Evolutionary conservation across 2,888 invertebrate genomes (phyloP).

Genomic region (Lasioglossum villosulum): DNA sequence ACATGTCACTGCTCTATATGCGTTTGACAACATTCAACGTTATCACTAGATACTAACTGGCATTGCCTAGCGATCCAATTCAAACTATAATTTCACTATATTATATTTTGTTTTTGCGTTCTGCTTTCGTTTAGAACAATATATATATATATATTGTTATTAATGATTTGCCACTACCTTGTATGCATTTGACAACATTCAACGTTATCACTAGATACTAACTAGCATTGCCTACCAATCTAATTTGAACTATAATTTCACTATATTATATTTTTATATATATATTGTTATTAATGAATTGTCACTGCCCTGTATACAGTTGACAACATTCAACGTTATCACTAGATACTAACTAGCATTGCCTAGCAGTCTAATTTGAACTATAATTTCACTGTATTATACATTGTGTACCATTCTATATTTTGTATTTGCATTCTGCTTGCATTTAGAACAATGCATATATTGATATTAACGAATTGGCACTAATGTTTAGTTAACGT

Average conservation of each 20-base stretch:
- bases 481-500: constrained; percentile 1
- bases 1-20: not conserved
- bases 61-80: not conserved
- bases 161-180: not conserved
- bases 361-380: not conserved
- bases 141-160: not conserved
- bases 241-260: not conserved
- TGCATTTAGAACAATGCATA: not conserved
- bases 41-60: not conserved
- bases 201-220: not conserved
- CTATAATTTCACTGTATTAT: not conserved
- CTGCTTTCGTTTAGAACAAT: constrained; percentile 2
- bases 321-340: not conserved
- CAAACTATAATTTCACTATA: not conserved
- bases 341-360: not conserved
- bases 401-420: not conserved
- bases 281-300: not conserved
- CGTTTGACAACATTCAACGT: not conserved
- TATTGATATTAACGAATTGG: not conserved
- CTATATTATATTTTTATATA: not conserved
- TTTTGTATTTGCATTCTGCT: not conserved
- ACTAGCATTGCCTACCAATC: not conserved
- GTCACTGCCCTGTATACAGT: not conserved
- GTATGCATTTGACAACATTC: constrained; percentile 3
- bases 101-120: not conserved